These are phyloP conservation scores for Sakesphorus luctuosus DNA, from an alignment of 2,113 vertebrate genomes.

Conservation along the genomic window DNA sequence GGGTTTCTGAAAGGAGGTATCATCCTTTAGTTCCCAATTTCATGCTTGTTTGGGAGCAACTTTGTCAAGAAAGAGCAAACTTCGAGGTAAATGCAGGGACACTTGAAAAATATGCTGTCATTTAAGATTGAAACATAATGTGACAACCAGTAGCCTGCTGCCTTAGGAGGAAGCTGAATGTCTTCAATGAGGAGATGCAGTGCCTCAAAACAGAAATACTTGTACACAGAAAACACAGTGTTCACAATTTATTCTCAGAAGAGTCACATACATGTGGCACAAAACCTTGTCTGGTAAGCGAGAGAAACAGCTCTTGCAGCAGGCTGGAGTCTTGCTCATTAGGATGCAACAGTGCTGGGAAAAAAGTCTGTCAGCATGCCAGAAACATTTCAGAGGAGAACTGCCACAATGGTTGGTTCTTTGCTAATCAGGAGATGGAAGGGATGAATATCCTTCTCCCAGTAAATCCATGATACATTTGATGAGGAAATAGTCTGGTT, in stretches of 20 bases:
- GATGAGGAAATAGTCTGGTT: slow-evolving; percentile 16
- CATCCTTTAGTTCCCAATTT: neutral
- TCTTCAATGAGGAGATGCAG: slow-evolving; percentile 16
- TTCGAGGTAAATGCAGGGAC: slow-evolving; percentile 58
- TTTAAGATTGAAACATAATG: slow-evolving; percentile 55
- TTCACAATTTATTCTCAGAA: slow-evolving; percentile 49
- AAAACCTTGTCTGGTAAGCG: neutral
- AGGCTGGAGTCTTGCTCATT: slow-evolving; percentile 40
- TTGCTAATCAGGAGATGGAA: neutral
- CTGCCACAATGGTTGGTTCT: neutral
- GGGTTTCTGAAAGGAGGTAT: neutral
- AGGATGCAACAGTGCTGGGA: neutral
- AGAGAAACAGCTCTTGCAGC: slow-evolving; percentile 10
- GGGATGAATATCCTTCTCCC: slow-evolving; percentile 2
- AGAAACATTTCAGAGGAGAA: slow-evolving; percentile 33
- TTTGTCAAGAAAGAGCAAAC: slow-evolving; percentile 38
- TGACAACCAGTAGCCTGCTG: slow-evolving; percentile 53
- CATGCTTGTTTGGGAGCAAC: slow-evolving; percentile 37
- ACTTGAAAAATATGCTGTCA: slow-evolving; percentile 67
- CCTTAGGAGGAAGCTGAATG: slow-evolving; percentile 54
- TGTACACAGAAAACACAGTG: slow-evolving; percentile 22
- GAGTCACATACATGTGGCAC: slow-evolving; percentile 25
- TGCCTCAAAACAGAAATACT: slow-evolving; percentile 37
- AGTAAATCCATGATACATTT: neutral
- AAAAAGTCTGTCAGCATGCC: slow-evolving; percentile 44